These are phyloP conservation scores for Pachymerium ferrugineum DNA, from an alignment of 2,888 invertebrate species.

Conservation along the genomic window DNA sequence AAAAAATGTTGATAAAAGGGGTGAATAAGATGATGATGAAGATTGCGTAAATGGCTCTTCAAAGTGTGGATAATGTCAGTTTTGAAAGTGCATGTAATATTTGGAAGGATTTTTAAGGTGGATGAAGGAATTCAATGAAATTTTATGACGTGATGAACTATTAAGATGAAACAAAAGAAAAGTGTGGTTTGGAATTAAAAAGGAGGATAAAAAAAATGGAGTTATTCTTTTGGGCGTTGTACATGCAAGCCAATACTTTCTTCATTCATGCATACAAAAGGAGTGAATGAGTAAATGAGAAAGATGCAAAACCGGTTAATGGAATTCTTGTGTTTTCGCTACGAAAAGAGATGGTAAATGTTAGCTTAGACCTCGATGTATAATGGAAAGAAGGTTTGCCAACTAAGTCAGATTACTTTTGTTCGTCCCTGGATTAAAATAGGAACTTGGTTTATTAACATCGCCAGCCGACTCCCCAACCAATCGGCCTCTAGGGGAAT, in stretches of 20 bases:
- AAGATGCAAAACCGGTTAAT: slow-evolving; percentile 28
- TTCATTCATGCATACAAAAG: slow-evolving; percentile 18
- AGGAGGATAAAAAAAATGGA: background rate
- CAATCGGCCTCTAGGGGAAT: no score
- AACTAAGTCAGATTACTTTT: slow-evolving; percentile 25
- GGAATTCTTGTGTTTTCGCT: slow-evolving; percentile 28
- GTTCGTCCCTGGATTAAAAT: slow-evolving; percentile 14
- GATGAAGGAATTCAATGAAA: slow-evolving; percentile 22
- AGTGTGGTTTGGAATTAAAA: background rate
- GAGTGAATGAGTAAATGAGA: slow-evolving; percentile 25
- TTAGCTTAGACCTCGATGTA: slow-evolving; percentile 19
- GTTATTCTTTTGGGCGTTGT: background rate
- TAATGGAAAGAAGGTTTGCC: slow-evolving; percentile 23
- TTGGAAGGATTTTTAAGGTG: background rate
- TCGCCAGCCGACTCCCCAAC: no score
- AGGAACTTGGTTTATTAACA: slow-evolving; percentile 6
- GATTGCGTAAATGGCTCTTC: background rate
- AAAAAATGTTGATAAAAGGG: background rate
- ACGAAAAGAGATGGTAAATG: slow-evolving; percentile 2
- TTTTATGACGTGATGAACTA: slow-evolving; percentile 28
- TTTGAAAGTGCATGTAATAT: background rate
- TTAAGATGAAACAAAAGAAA: slow-evolving; percentile 23
- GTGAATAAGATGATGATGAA: background rate
- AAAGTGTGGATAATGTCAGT: background rate
- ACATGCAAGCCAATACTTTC: background rate